Percentiles rank a stretch among this genome's conserved stretches.
Evolutionary conservation across 2,797 vertebrate genomes (phyloP).

Genomic region (Chloroceryle amazona): DNA sequence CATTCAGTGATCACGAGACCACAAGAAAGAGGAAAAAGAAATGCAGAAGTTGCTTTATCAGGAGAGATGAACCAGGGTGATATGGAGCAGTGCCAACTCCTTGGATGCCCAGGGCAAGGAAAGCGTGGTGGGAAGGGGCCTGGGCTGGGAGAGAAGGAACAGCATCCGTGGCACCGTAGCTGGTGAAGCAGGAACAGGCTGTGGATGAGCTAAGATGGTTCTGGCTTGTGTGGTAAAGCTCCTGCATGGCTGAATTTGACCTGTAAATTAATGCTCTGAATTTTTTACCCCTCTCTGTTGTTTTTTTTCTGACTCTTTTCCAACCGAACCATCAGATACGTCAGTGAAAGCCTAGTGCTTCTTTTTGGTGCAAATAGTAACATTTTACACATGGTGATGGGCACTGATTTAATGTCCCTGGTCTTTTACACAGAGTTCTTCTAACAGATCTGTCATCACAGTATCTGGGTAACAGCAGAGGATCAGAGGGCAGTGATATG

Average conservation of each 20-base stretch:
- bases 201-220: not conserved
- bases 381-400: not conserved
- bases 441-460: not conserved
- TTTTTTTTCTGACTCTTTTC: not conserved
- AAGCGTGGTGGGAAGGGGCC: accelerated
- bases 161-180: not conserved
- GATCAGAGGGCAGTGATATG: not conserved
- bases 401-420: not conserved
- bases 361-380: too few relatives aligned
- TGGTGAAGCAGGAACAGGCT: not conserved
- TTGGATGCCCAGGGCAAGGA: not conserved
- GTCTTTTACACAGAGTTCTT: not conserved
- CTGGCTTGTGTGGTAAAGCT: not conserved
- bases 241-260: not conserved
- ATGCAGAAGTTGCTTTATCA: not conserved
- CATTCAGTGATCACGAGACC: not conserved
- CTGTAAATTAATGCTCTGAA: not conserved
- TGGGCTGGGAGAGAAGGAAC: not conserved
- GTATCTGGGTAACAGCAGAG: not conserved
- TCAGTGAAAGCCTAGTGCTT: too few relatives aligned
- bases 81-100: not conserved
- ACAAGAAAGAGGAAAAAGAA: not conserved
- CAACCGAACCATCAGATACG: not conserved
- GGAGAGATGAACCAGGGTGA: not conserved
- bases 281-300: not conserved